Conservation (phyloP, 1,140 invertebrate species). For the Halesus radiatus region DNA sequence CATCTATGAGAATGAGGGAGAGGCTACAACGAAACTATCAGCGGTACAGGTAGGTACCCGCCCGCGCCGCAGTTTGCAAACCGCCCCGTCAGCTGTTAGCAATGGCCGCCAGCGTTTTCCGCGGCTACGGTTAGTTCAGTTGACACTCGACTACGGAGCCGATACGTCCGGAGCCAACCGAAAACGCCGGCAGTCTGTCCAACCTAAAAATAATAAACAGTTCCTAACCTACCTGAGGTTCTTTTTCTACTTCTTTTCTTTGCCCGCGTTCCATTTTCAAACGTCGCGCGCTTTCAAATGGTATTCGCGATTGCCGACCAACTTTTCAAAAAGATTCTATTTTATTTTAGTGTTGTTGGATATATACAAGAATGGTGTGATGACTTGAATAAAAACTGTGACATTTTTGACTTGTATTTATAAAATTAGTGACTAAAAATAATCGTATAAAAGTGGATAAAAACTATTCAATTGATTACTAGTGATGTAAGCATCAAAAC, state of each 20-base stretch:
- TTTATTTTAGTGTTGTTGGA: neutral
- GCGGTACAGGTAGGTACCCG: neutral
- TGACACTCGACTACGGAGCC: conserved; percentile 18
- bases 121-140: conserved; percentile 13
- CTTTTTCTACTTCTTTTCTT: neutral
- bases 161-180: neutral
- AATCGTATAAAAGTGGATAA: no score
- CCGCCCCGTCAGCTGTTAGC: conserved; percentile 32
- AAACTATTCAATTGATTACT: no score
- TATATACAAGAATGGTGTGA: neutral
- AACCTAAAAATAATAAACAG: neutral
- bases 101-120: neutral
- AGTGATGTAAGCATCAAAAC: no score
- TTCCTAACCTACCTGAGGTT: neutral
- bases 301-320: neutral
- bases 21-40: no score
- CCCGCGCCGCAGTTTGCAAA: conserved; percentile 34
- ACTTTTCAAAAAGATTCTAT: neutral
- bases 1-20: no score
- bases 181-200: neutral
- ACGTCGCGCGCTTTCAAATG: neutral
- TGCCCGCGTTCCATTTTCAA: conserved; percentile 11
- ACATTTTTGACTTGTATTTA: neutral
- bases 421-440: neutral
- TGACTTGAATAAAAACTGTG: neutral